Base-by-base conservation (phyloP, 1,140 invertebrate genomes). In the Drosophila aff. region DNA sequence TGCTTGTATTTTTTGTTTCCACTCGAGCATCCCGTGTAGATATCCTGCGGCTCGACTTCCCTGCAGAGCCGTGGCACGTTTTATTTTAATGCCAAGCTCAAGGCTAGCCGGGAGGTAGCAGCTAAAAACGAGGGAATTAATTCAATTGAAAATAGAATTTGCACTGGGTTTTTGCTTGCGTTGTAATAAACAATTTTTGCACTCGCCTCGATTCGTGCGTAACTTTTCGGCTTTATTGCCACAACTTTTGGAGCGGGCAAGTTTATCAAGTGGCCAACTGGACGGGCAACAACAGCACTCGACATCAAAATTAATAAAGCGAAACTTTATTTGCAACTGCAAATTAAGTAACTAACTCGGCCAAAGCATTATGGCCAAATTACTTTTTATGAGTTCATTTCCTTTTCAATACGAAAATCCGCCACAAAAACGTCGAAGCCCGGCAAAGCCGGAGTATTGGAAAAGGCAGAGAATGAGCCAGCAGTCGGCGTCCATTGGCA, bases 361-460 rank as follows among this genome's bases (percentile, higher is more conserved):
- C 79, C 78, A 82, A 90, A 85, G 81, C 85, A 90, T 90, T 85
- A 90, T 80, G 85, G 68, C 85, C 75, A 90, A 90, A 90, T 90
- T 90, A 90, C 85, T 90, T 90, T 90, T 90, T 90, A 90, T 90
- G 85, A 90, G 85, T 90, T 90, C 72, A 90, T 90, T 90, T 90
- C 85, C 85, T 76, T 81, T 81, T 82, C 84, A 89, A 89, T 87
- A 78, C 76, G 55, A 75, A 76, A 81, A 79, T 62, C 64, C 57
- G 44, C 57, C 38, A 50, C 49, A 68, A 63, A 77, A 74, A 59
- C 63, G 50, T 68, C 65, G 44, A 63, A 55, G 58, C 36, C 67
- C 55, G 47, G 5, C 0, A 73, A 64, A 62, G 61, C 41, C 41
- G 13, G 47, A 33, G 36, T 63, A 77, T 74, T 73, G 58, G 76